Evolutionary conservation across 2,113 vertebrate genomes (phyloP), one percentile per base, ranked within the genome.

Genomic region (zebrafish (Danio rerio)): DNA sequence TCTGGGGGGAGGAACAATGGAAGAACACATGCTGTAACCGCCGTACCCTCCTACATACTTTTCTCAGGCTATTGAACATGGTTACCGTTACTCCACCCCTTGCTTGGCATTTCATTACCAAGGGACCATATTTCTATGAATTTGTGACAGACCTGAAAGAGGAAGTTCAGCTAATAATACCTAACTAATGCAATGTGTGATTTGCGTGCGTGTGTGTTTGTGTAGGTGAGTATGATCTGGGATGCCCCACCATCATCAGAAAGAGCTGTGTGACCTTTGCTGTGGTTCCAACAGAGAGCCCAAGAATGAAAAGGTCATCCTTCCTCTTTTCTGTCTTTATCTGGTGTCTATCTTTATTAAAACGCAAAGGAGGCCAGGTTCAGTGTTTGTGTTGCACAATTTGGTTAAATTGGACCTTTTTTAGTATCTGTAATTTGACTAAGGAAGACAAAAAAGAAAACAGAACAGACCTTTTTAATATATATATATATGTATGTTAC

Each of bases 61-160:
- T 89, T 89, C 88, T 82, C 78, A 81, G 79, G 85, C 86, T 74
- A 79, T 85, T 75, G 55, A 85, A 61, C 66, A 84, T 66, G 6
- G 52, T 52, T 84, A 86, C 86, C 56, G 62, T 88, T 58, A 81
- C 86, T 80, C 74, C 88, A 84, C 84, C 82, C 86, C 86, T 82
- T 89, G 89, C 83, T 87, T 88, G 82, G 47, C 79, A 76, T 82
- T 85, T 90, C 58, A 80, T 65, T 79, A 68, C 83, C 61, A 88
- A 65, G 62, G 72, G 83, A 84, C 83, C 20, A 70, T 88, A 88
- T 88, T 93, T 93, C 92, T 91, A 91, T 91, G 90, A 93, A 92
- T 90, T 86, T 89, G 52, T 65, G 71, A 88, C 66, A 87, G 87
- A 81, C 82, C 52, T 86, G 80, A 92, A 92, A 92, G 88, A 90